These are phyloP conservation scores for Axea sp. DNA, from an alignment of 2,888 invertebrate genomes.

Conservation along the genomic window DNA sequence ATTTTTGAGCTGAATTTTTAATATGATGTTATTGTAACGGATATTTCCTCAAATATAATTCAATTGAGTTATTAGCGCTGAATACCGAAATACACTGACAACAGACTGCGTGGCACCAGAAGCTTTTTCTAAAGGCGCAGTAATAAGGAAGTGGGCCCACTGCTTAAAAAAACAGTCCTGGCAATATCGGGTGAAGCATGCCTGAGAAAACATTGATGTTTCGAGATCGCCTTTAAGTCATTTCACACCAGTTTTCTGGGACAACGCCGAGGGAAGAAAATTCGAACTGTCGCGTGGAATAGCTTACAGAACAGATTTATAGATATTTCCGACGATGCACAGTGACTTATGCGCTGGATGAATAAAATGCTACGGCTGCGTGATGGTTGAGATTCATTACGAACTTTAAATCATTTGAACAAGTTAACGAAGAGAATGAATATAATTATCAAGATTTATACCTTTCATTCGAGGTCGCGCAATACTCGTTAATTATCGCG, in stretches of 20 bases:
- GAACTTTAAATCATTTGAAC: constrained; percentile 35
- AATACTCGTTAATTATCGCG: neutral
- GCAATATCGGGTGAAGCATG: constrained; percentile 75
- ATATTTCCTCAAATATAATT: constrained; percentile 51
- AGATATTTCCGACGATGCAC: constrained; percentile 36
- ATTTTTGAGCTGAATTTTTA: constrained; percentile 19
- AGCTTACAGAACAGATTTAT: constrained; percentile 49
- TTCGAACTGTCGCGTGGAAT: constrained; percentile 55
- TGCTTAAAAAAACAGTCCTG: constrained; percentile 77
- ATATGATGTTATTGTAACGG: constrained; percentile 49
- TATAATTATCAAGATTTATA: constrained; percentile 32
- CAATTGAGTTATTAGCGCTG: constrained; percentile 51
- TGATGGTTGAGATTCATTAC: constrained; percentile 44
- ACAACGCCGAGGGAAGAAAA: constrained; percentile 51
- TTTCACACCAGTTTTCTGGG: constrained; percentile 59
- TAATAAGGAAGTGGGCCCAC: constrained; percentile 78
- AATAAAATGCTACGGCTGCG: constrained; percentile 25
- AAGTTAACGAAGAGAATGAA: constrained; percentile 17
- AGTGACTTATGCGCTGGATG: constrained; percentile 35
- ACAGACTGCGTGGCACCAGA: constrained; percentile 65
- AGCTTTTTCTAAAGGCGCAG: constrained; percentile 63
- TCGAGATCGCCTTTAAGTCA: constrained; percentile 60
- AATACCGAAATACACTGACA: constrained; percentile 60
- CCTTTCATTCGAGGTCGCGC: constrained; percentile 1
- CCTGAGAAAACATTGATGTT: constrained; percentile 76